Evolutionary conservation across 2,888 invertebrate genomes (phyloP), one percentile per base, ranked within the genome.

Genomic region (Eristalis pertinax): DNA sequence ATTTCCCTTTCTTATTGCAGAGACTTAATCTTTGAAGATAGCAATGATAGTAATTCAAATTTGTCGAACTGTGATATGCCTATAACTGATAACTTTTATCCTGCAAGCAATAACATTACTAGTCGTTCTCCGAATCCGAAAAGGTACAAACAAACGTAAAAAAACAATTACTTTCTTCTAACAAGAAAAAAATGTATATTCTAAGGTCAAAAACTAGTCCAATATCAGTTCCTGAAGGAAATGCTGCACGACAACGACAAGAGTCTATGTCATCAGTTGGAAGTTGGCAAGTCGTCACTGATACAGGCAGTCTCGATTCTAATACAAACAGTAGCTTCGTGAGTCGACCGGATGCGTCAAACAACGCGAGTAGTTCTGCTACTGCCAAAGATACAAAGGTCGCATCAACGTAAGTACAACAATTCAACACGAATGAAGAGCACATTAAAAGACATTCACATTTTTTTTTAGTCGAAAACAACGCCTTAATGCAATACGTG

Each of bases 281-380:
- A 76, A 96, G 96, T 89, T 96, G 96, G 96, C 95, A 96, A 91
- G 94, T 96, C 91, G 95, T 96, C 82, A 95, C 95, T 11, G 95
- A 95, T 10, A 95, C 95, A 11, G 96, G 96, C 22, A 96, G 96
- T 91, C 91, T 92, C 67, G 92, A 93, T 88, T 93, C 93, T 29
- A 89, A 89, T 88, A 89, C 90, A 88, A 91, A 92, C 73, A 91
- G 91, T 82, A 92, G 92, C 89, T 91, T 90, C 85, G 90, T 91
- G 90, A 65, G 69, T 38, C 77, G 65, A 10, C 78, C 29, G 11
- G 86, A 86, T 56, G 29, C 78, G 26, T 58, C 79, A 15, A 88
- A 83, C 60, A 64, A 62, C 43, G 38, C 82, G 2, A 84, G 38
- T 69, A 32, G 73, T 60, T 84, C 73, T 11, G 77, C 38, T 56